Evolutionary conservation across 2,113 vertebrate genomes (phyloP).

Genomic region (Leiothrix lutea): DNA sequence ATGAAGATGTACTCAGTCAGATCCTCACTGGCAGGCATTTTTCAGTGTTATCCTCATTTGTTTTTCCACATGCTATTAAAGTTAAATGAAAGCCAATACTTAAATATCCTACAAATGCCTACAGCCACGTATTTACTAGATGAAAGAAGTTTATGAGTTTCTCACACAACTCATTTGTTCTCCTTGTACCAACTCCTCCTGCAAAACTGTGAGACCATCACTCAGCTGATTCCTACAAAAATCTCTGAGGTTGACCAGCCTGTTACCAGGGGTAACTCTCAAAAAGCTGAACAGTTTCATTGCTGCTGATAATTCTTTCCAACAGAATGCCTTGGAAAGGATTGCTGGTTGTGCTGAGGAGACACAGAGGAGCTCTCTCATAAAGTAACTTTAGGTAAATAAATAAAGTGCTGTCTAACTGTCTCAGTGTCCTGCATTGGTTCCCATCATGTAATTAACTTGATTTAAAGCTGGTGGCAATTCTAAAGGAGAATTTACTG

Average conservation of each 20-base stretch:
- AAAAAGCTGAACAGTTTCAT: neutral
- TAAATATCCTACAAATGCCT: neutral
- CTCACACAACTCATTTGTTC: neutral
- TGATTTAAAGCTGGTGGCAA: neutral
- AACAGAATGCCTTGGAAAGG: neutral
- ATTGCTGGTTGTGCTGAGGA: neutral
- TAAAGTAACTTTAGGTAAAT: neutral
- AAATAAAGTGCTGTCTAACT: neutral
- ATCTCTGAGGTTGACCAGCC: neutral
- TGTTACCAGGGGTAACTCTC: neutral
- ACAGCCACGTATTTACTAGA: rapidly evolving
- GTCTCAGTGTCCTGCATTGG: neutral
- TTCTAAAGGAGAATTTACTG: neutral
- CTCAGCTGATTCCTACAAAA: neutral
- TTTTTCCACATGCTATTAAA: neutral
- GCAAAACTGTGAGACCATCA: neutral
- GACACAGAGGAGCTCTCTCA: neutral
- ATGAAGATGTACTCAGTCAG: neutral
- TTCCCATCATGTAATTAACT: neutral
- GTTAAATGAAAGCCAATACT: neutral
- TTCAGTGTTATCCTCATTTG: neutral
- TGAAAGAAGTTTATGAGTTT: neutral
- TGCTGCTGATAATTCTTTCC: neutral
- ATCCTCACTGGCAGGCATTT: neutral
- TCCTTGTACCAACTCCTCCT: neutral